Conservation (phyloP, 2,888 invertebrate species). For the Lasioglossum figueresi region DNA sequence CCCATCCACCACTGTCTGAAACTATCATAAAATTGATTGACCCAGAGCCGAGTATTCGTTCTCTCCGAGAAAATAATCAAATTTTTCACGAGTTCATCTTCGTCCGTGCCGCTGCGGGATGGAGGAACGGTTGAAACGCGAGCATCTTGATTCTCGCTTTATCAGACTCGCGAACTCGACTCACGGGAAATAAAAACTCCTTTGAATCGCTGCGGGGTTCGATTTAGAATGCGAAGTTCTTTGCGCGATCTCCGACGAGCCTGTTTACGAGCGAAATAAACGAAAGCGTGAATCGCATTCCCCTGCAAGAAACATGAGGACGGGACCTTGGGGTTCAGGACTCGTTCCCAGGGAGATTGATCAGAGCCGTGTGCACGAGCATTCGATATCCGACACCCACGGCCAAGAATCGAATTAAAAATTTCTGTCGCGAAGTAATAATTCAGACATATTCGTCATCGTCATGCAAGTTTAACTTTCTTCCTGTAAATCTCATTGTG, state of each 20-base stretch:
- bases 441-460: too few species aligned
- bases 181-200: constrained; percentile 16
- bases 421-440: background rate
- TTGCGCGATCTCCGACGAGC: constrained; percentile 3
- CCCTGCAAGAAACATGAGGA: too few species aligned
- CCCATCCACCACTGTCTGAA: background rate
- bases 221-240: constrained; percentile 28
- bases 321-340: background rate
- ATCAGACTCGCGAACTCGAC: constrained; percentile 10
- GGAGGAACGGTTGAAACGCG: background rate
- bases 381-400: background rate
- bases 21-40: constrained; percentile 33
- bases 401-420: background rate
- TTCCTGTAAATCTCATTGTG: too few species aligned
- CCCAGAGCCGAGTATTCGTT: background rate
- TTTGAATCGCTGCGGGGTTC: constrained; percentile 25
- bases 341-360: background rate
- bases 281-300: background rate
- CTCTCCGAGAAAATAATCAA: background rate
- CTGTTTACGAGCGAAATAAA: constrained; percentile 29
- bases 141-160: background rate
- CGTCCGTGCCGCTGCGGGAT: background rate
- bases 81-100: background rate
- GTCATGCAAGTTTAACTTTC: too few species aligned
- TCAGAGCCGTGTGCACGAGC: background rate